Conservation (phyloP, 2,113 vertebrate species). For the Podilymbus podiceps region DNA sequence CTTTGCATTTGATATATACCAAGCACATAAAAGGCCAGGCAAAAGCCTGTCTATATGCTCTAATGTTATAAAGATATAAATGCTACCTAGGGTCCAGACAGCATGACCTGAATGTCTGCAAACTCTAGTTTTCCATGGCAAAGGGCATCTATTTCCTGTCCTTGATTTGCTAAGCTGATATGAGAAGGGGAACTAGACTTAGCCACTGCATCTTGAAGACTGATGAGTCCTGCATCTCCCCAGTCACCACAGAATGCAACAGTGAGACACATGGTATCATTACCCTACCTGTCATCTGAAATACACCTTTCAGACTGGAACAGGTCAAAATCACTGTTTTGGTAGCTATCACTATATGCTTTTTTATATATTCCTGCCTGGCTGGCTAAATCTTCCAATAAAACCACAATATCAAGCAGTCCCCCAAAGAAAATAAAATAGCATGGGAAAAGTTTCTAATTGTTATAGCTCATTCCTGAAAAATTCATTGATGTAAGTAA, state of each 20-base stretch:
- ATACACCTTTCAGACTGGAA: neutral
- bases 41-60: neutral
- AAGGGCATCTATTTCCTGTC: neutral
- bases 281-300: neutral
- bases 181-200: neutral
- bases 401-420: neutral
- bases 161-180: neutral
- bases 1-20: neutral
- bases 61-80: neutral
- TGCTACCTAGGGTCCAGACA: neutral
- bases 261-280: rapidly evolving
- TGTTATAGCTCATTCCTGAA: neutral
- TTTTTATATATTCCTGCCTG: neutral
- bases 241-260: neutral
- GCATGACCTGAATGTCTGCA: neutral
- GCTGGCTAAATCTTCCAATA: neutral
- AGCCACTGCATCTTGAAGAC: neutral
- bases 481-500: neutral
- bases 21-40: neutral
- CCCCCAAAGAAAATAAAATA: neutral
- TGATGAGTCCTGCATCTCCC: neutral
- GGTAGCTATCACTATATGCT: neutral
- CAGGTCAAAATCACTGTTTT: neutral
- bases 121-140: neutral
- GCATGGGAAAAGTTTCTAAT: neutral